Evolutionary conservation across 2,888 invertebrate genomes (phyloP).

Genomic region (Odontomyia ornata): DNA sequence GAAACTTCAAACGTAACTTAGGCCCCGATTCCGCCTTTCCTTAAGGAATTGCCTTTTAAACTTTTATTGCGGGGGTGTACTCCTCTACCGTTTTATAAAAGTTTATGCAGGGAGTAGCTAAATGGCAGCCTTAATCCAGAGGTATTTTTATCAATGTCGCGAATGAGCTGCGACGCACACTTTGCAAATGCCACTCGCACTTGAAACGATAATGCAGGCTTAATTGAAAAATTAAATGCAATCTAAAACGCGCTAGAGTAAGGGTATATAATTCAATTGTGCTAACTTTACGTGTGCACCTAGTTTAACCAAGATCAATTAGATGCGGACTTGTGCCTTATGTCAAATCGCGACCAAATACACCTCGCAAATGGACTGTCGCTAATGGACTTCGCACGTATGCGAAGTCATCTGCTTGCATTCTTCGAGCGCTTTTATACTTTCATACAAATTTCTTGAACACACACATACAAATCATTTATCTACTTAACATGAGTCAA

Average conservation of each 20-base stretch:
- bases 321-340: not conserved
- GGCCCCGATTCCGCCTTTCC: too few species aligned
- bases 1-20: not conserved
- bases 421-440: constrained; percentile 57
- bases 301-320: not conserved
- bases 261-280: too few species aligned
- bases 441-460: constrained; percentile 56
- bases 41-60: too few species aligned
- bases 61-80: too few species aligned
- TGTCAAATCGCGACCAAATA: not conserved
- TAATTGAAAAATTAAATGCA: too few species aligned
- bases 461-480: constrained; percentile 48
- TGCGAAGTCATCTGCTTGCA: constrained; percentile 55
- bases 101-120: too few species aligned
- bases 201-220: not conserved
- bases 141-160: not conserved
- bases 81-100: too few species aligned
- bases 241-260: too few species aligned
- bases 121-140: too few species aligned
- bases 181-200: constrained; percentile 12
- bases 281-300: not conserved
- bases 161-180: not conserved
- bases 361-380: constrained; percentile 28
- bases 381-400: constrained; percentile 53
- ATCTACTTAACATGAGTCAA: constrained; percentile 30